Percentiles rank a stretch among this genome's conserved stretches.
Evolutionary conservation across 2,797 vertebrate species (phyloP).

Genomic region (Clamator glandarius): DNA sequence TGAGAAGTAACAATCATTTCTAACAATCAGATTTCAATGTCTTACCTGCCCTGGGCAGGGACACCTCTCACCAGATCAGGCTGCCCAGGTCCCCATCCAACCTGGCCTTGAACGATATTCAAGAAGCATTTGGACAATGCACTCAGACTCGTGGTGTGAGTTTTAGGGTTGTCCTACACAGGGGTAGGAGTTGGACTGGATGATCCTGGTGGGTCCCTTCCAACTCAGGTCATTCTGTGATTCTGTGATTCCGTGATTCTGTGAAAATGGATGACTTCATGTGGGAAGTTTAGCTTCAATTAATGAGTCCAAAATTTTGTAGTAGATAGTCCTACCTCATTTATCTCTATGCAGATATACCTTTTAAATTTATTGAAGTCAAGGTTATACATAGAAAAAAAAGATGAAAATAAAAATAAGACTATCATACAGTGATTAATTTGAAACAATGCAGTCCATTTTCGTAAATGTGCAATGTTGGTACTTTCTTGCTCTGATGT

Average conservation of each 20-base stretch:
- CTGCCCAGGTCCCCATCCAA: too few species aligned
- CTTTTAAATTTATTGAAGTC: background rate
- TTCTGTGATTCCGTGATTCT: too few species aligned
- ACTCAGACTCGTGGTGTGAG: too few species aligned
- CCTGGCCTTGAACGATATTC: too few species aligned
- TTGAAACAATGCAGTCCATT: background rate
- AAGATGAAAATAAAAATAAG: background rate
- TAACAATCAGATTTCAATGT: background rate
- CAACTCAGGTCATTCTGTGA: too few species aligned
- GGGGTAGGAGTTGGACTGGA: too few species aligned
- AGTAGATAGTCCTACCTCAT: background rate
- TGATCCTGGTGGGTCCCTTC: too few species aligned
- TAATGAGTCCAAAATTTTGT: background rate
- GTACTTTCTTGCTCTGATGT: background rate
- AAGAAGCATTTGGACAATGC: too few species aligned
- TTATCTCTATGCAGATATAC: background rate
- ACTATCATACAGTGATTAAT: background rate
- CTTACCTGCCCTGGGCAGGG: too few species aligned
- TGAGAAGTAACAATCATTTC: background rate
- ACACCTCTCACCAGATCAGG: too few species aligned
- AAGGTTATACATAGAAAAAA: background rate
- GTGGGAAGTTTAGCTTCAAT: background rate
- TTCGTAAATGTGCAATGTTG: background rate
- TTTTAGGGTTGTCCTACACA: too few species aligned
- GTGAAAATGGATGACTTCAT: background rate